Percentiles rank a stretch among this genome's conserved stretches.
Evolutionary conservation across 2,888 invertebrate species (phyloP).

Genomic region (Ptychoptera albimana): DNA sequence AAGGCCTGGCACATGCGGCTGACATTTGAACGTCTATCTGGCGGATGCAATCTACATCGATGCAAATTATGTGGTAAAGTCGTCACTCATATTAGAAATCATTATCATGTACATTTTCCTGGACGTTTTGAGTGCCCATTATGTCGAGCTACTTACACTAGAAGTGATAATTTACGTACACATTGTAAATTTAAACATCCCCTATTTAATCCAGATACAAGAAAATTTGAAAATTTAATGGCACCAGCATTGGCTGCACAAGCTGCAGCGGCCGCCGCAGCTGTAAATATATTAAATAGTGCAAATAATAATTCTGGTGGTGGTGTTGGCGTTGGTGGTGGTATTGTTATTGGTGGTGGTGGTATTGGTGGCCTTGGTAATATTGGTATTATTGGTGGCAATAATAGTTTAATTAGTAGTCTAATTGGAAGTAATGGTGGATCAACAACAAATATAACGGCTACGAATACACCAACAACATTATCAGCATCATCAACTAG

Average conservation of each 20-base stretch:
- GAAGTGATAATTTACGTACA: slow-evolving; percentile 83
- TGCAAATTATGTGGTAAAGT: slow-evolving; percentile 90
- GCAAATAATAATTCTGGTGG: slow-evolving; percentile 16
- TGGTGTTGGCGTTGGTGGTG: slow-evolving; percentile 15
- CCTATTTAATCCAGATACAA: slow-evolving; percentile 69
- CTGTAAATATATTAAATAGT: slow-evolving; percentile 1
- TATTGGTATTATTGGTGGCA: slow-evolving; percentile 7
- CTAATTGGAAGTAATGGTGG: too few species aligned
- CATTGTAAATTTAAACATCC: slow-evolving; percentile 90
- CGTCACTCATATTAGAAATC: slow-evolving; percentile 87
- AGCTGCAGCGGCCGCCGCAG: slow-evolving; percentile 17
- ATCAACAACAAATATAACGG: too few species aligned
- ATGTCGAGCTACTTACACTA: slow-evolving; percentile 80
- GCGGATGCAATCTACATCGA: slow-evolving; percentile 83
- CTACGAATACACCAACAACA: too few species aligned
- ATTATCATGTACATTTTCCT: slow-evolving; percentile 88
- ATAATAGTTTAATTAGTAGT: slow-evolving; percentile 2
- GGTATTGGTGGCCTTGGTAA: slow-evolving; percentile 11
- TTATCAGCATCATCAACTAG: too few species aligned
- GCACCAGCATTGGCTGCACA: slow-evolving; percentile 36
- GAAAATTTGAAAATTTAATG: slow-evolving; percentile 64
- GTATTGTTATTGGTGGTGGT: too few species aligned
- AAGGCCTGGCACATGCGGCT: slow-evolving; percentile 92
- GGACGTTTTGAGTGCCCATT: slow-evolving; percentile 84
- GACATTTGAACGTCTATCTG: slow-evolving; percentile 85